A percentile compares a stretch with the other conserved stretches of the same genome.
phyloP scores from a whole-genome alignment of 2,888 invertebrate genomes.

The Andricus quercusramuli region DNA sequence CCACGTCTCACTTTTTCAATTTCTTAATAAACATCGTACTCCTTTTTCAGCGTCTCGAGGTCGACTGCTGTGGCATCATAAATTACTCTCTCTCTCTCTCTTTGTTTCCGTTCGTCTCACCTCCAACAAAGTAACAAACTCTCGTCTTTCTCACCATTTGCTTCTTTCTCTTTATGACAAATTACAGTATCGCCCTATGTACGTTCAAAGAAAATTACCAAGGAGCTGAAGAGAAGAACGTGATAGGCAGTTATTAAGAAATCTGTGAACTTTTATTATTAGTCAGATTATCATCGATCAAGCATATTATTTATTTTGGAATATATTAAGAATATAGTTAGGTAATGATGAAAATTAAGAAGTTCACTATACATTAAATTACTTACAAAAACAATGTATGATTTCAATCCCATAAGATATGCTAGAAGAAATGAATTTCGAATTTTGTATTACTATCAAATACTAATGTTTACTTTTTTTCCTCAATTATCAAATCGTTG shows the following conservation, averaged over 20 bases:
- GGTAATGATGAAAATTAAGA: too few species aligned
- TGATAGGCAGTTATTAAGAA: neutral
- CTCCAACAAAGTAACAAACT: conserved; percentile 34
- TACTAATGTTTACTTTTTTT: too few species aligned
- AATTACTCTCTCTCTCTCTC: conserved; percentile 29
- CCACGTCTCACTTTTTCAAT: conserved; percentile 37
- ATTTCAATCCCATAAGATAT: too few species aligned
- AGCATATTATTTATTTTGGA: too few species aligned
- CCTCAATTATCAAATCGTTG: too few species aligned
- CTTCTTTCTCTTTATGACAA: conserved; percentile 33
- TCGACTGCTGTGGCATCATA: conserved; percentile 37
- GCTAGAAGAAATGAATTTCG: too few species aligned
- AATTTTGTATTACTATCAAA: too few species aligned
- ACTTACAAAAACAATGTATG: too few species aligned
- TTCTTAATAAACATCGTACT: conserved; percentile 34
- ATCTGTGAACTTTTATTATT: neutral
- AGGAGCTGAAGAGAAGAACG: neutral
- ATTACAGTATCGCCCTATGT: conserved; percentile 12
- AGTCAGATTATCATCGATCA: neutral
- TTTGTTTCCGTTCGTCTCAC: conserved; percentile 35
- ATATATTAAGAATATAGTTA: too few species aligned
- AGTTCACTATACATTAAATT: too few species aligned
- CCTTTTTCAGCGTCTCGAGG: conserved; percentile 37
- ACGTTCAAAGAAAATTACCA: neutral
- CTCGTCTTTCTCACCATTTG: conserved; percentile 21